Evolutionary conservation across 2,888 invertebrate genomes (phyloP).

Genomic region (Amiota minor): DNA sequence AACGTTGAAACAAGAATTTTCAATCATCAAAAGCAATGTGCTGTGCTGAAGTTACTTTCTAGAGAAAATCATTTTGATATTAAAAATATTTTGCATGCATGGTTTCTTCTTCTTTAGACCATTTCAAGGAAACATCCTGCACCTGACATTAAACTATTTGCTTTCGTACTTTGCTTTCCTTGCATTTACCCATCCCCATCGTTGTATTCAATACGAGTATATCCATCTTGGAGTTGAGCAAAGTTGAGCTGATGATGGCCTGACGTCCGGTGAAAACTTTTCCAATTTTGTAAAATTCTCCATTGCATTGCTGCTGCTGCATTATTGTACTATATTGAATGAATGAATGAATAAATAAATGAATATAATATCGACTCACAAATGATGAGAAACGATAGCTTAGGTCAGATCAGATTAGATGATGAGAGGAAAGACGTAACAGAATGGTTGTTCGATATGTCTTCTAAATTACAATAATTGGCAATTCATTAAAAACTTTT

Average conservation of each 20-base stretch:
- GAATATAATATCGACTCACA: too few relatives aligned
- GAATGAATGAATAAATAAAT: too few relatives aligned
- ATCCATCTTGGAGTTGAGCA: background rate
- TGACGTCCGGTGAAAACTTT: constrained; percentile 36
- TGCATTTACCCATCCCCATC: background rate
- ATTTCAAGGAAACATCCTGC: background rate
- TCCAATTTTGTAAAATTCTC: constrained; percentile 39
- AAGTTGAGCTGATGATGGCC: background rate
- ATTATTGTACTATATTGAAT: too few relatives aligned
- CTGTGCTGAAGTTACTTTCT: background rate
- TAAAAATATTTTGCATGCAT: constrained; percentile 26
- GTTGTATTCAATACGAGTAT: too few relatives aligned
- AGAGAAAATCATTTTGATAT: constrained; percentile 16
- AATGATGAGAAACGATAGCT: too few relatives aligned
- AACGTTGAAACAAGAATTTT: constrained; percentile 5
- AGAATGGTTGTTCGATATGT: background rate
- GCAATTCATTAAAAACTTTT: constrained; percentile 61
- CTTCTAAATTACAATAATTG: constrained; percentile 52
- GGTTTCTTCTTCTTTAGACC: background rate
- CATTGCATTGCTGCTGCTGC: background rate
- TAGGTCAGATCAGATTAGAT: too few relatives aligned
- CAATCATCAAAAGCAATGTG: background rate
- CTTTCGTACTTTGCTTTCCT: background rate
- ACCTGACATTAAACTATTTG: constrained; percentile 4
- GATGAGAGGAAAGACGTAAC: too few relatives aligned